Evolutionary conservation across 2,797 vertebrate species (phyloP).

Genomic region (Oryzias sinensis): DNA sequence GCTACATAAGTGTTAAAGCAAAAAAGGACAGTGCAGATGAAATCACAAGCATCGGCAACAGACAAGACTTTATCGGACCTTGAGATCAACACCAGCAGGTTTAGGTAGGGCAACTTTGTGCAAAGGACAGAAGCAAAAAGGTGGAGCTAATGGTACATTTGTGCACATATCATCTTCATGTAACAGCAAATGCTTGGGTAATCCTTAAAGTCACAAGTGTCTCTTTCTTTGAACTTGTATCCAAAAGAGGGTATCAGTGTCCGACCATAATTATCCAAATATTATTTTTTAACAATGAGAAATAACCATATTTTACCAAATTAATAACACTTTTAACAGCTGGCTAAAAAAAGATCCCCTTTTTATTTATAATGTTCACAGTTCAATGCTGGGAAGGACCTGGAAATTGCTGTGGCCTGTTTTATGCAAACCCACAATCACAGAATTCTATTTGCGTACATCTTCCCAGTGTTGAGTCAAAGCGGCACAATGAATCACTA

Average conservation of each 20-base stretch:
- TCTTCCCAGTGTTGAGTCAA: constrained; percentile 56
- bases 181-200: constrained; percentile 64
- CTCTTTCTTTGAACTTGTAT: constrained; percentile 46
- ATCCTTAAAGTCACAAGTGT: constrained; percentile 75
- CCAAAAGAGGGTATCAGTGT: constrained; percentile 19
- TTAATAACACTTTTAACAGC: not conserved
- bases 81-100: constrained; percentile 73
- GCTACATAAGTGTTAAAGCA: constrained; percentile 63
- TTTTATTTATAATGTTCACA: constrained; percentile 51
- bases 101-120: constrained; percentile 72
- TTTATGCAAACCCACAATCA: constrained; percentile 65
- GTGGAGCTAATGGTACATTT: constrained; percentile 73
- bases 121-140: constrained; percentile 73
- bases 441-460: constrained; percentile 57
- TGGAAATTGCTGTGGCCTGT: constrained; percentile 61
- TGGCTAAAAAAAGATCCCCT: constrained; percentile 40
- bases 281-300: constrained; percentile 1
- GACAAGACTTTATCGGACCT: constrained; percentile 69
- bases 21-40: constrained; percentile 73
- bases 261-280: constrained; percentile 4
- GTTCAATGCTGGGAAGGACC: constrained; percentile 41
- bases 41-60: constrained; percentile 71
- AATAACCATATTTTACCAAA: constrained; percentile 1
- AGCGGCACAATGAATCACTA: constrained; percentile 60
- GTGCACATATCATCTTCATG: constrained; percentile 77